Base-by-base conservation (phyloP, 2,888 invertebrate genomes). In the Ichneumoninae sp. region DNA sequence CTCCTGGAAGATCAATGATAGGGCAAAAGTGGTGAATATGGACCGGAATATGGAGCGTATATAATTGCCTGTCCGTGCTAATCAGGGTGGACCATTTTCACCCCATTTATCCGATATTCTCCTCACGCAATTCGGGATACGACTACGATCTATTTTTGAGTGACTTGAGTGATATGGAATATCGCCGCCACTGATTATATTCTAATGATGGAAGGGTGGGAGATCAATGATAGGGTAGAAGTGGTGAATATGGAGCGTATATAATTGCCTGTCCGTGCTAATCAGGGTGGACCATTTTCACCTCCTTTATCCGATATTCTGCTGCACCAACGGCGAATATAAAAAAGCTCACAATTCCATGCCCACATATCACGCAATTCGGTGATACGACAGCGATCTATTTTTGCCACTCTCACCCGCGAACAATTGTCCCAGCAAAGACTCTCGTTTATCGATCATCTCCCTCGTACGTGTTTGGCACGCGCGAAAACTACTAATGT, bases 401-500 rank as follows among this genome's bases (percentile, higher is more conserved):
- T 26, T 60, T 26, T 60, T 81, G 70, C 65, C 19, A 69, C 78
- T 69, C 26, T 60, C 60, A 30, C 16, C 26, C 22, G 13, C 19
- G 30, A 22, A 22, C 22, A 26, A 8, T 69, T 44, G 47, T 69
- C 69, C 26, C 26, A 26, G 13, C 26, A 10, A 47, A 30, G 47
- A 47, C 47, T 68, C 36, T 66, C 63, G 22, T 47, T 60, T 40
- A 71, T 36, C 80, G 44, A 66, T 80, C 54, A 44, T 80, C 36
- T 71, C 40, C 13, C 8, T 5, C 5, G 26, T 22, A 68, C 19
- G 52, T 33, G 60, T 16, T 65, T 63, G 60, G 63, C 77, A 77
- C 77, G 60, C 54, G 77, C 60, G 60, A 78, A 78, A 78, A 60
- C 47, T 47, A 47, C 77, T 60, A 69, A 69, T 78, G 77, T 69